Evolutionary conservation across 2,888 invertebrate genomes (phyloP), one percentile per base, ranked within the genome.

Genomic region (Leptarthrus brevirostris): DNA sequence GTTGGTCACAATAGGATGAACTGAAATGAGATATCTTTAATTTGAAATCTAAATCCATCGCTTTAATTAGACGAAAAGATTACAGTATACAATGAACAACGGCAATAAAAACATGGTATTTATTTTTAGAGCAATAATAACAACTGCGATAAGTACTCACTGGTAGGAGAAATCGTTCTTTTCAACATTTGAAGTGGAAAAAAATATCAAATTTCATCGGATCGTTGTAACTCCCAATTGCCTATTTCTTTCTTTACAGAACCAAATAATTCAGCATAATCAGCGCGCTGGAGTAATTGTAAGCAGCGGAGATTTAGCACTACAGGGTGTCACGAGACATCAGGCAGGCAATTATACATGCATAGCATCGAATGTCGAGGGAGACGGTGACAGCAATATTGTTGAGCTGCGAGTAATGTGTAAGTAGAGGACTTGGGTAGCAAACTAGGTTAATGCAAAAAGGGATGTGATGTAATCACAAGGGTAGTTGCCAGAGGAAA

Each of bases 281-380:
- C 92, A 92, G 79, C 91, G 93, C 75, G 90, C 91, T 34, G 95
- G 95, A n/a, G 91, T 96, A 49, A 94, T 96, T 82, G 92, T 95
- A 75, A 94, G 93, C 80, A 91, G 92, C 80, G 92, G 92, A 74
- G 92, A 92, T 82, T 86, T 96, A 78, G 95, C 93, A 0, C 86
- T 96, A 76, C 94, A 94, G 84, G 90, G 89, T 69, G 93, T 95
- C 49, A 91, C 91, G 74, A 89, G 93, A 79, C 90, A 89, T 78
- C 94, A 94, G 82, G 93, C 94, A 1, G 96, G 96, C 66, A 92
- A 92, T 86, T 96, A 96, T 84, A 90, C 92, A 36, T 96, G 96
- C 84, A 91, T 93, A 22, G 96, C 95, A 1, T 94, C 94, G 61
- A 96, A 96, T 82, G 94, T 95, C 12, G 95, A 96, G 85, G 96